phyloP scores from a whole-genome alignment of 2,888 invertebrate genomes.

The Macaria notata region DNA sequence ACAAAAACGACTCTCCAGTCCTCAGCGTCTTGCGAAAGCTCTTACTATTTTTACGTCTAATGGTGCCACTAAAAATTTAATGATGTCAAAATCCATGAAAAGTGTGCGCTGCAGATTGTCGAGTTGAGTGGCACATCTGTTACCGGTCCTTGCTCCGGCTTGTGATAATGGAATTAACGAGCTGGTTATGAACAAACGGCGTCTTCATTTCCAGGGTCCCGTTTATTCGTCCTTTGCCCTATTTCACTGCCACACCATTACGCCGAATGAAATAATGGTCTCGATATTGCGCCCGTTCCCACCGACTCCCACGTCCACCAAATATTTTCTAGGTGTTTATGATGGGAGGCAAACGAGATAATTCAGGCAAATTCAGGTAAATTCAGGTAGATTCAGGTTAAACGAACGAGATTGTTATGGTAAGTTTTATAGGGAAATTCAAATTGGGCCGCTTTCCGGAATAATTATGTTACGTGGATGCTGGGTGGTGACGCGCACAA shows the following conservation, averaged over 20 bases:
- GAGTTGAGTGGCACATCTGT: slow-evolving; percentile 75
- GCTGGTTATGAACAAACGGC: slow-evolving; percentile 81
- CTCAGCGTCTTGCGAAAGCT: slow-evolving; percentile 33
- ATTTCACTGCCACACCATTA: slow-evolving; percentile 78
- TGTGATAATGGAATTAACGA: slow-evolving; percentile 81
- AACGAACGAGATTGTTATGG: slow-evolving; percentile 32
- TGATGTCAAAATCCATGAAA: slow-evolving; percentile 50
- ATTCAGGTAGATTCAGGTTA: slow-evolving; percentile 14
- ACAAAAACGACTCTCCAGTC: not conserved
- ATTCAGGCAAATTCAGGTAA: slow-evolving; percentile 26
- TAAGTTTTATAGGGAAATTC: slow-evolving; percentile 23
- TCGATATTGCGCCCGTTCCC: slow-evolving; percentile 51
- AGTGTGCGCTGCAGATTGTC: slow-evolving; percentile 53
- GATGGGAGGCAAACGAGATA: slow-evolving; percentile 46
- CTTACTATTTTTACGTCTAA: slow-evolving; percentile 46
- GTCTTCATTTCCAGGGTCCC: slow-evolving; percentile 77
- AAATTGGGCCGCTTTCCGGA: slow-evolving; percentile 34
- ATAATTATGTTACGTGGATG: slow-evolving; percentile 62
- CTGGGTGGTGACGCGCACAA: slow-evolving; percentile 50
- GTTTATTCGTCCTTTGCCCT: slow-evolving; percentile 72
- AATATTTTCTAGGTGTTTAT: slow-evolving; percentile 65
- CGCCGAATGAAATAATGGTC: slow-evolving; percentile 75
- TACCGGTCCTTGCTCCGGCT: slow-evolving; percentile 73
- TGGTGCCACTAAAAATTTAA: slow-evolving; percentile 48
- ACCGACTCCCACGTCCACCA: slow-evolving; percentile 59